Evolutionary conservation across 2,797 vertebrate genomes (phyloP).

Genomic region (Cossypha polioptera): DNA sequence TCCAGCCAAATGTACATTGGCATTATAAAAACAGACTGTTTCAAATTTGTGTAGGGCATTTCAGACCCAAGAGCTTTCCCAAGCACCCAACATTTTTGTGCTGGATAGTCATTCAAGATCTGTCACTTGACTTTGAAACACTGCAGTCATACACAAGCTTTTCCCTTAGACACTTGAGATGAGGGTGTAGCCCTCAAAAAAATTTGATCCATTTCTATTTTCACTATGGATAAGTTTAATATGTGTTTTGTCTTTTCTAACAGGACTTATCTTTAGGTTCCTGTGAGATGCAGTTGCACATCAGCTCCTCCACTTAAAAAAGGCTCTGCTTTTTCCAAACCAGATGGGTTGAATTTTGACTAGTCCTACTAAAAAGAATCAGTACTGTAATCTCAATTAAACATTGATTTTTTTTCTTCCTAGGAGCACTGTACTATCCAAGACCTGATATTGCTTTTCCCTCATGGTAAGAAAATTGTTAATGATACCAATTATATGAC

Average conservation of each 20-base stretch:
- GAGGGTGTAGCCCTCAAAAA: not conserved
- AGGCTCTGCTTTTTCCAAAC: not conserved
- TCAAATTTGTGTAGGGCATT: not conserved
- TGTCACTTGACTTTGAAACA: not conserved
- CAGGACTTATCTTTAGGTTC: not conserved
- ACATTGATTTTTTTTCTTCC: slow-evolving; percentile 31
- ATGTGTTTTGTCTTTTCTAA: not conserved
- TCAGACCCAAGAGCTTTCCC: not conserved
- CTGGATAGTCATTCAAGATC: not conserved
- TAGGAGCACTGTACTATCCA: slow-evolving; percentile 16
- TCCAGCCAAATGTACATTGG: not conserved
- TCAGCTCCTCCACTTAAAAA: not conserved
- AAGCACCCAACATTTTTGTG: not conserved
- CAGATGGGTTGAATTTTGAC: not conserved
- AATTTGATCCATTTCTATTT: not conserved
- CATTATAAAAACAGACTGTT: not conserved
- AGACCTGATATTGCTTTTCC: slow-evolving; percentile 13
- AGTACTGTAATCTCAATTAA: slow-evolving; percentile 41
- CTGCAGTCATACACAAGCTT: not conserved
- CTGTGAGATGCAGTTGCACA: not conserved
- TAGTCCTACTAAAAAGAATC: not conserved
- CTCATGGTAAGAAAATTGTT: slow-evolving; percentile 5
- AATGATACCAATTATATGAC: slow-evolving; percentile 45
- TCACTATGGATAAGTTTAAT: not conserved
- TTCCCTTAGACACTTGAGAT: not conserved